Evolutionary conservation across 2,113 vertebrate genomes (phyloP).

Genomic region (Gymnarchus niloticus): DNA sequence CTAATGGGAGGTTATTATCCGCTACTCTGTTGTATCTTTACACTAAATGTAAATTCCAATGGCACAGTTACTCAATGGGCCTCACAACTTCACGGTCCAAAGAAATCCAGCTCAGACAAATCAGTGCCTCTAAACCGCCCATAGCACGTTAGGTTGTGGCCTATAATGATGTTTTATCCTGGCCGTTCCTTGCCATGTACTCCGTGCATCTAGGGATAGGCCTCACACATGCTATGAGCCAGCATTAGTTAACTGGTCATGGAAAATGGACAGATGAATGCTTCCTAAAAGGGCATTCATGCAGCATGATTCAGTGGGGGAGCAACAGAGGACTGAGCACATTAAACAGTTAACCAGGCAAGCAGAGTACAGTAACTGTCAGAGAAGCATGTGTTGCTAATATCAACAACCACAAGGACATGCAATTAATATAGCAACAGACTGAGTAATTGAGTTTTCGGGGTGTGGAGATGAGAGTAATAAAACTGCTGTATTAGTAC

Average conservation of each 20-base stretch:
- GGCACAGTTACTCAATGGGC: neutral
- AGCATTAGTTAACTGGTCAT: neutral
- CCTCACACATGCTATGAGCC: neutral
- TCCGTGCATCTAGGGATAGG: neutral
- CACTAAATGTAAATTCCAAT: neutral
- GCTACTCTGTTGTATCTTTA: neutral
- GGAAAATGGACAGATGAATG: neutral
- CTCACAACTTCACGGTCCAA: neutral
- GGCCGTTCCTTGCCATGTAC: neutral
- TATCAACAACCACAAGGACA: neutral
- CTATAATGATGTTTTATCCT: neutral
- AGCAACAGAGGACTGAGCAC: neutral
- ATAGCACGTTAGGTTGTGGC: neutral
- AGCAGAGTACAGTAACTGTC: constrained; percentile 5
- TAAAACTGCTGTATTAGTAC: neutral
- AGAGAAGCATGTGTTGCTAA: neutral
- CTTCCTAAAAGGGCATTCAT: neutral
- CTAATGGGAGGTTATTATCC: neutral
- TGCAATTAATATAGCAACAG: constrained; percentile 2
- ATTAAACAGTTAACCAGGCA: constrained; percentile 26
- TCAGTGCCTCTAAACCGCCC: neutral
- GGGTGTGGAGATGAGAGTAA: neutral
- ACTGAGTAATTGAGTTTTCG: constrained; percentile 8
- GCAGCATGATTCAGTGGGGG: neutral
- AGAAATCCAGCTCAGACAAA: neutral